Evolutionary conservation across 1,140 invertebrate species (phyloP).

Genomic region (Littorina saxatilis): DNA sequence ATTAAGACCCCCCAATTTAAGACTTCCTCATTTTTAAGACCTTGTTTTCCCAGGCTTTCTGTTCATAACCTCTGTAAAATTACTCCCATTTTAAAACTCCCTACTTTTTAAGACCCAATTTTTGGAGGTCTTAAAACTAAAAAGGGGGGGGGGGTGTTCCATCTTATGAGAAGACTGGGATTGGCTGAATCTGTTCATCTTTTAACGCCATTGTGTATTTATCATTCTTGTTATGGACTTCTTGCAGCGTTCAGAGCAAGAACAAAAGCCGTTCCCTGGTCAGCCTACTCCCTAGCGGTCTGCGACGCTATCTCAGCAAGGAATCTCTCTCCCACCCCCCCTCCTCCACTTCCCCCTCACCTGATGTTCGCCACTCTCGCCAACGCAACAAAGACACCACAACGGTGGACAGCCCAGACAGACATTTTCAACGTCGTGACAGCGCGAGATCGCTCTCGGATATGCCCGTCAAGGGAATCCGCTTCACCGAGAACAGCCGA

Average conservation of each 20-base stretch:
- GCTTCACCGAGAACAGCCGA: constrained; percentile 59
- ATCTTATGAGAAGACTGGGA: too few species aligned
- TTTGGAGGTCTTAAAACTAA: too few species aligned
- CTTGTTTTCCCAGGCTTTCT: too few species aligned
- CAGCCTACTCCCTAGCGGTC: constrained; percentile 57
- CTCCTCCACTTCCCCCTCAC: constrained; percentile 9
- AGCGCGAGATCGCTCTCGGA: constrained; percentile 49
- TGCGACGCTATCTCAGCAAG: constrained; percentile 42
- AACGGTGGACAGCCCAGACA: constrained; percentile 20
- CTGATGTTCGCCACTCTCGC: constrained; percentile 23
- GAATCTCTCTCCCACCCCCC: constrained; percentile 37
- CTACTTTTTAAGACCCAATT: too few species aligned
- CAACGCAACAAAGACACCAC: constrained; percentile 33
- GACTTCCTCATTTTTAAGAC: too few species aligned
- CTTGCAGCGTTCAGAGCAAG: constrained; percentile 31
- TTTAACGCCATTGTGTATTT: too few species aligned
- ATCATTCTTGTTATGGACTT: too few species aligned
- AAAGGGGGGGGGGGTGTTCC: too few species aligned
- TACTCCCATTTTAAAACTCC: too few species aligned
- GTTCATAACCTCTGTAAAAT: too few species aligned
- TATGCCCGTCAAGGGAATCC: constrained; percentile 60
- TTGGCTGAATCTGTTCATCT: too few species aligned
- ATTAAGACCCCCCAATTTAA: too few species aligned
- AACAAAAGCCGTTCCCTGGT: constrained; percentile 61
- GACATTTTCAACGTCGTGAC: constrained; percentile 41